phyloP scores from a whole-genome alignment of 2,888 invertebrate genomes.

The Drosophila pegasa region DNA sequence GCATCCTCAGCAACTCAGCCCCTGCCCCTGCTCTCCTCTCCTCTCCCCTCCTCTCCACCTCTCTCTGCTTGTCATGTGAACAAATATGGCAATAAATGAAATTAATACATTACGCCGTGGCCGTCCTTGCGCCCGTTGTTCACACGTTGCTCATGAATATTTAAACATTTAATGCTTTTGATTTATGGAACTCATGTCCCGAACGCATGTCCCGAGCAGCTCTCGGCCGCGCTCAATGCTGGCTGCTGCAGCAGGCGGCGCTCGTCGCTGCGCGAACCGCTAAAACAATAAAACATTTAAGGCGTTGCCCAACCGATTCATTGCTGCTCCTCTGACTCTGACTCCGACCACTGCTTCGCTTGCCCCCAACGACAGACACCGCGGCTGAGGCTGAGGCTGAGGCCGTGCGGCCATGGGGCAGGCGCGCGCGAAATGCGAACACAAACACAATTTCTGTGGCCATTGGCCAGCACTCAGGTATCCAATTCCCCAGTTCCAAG shows the following conservation, averaged over 20 bases:
- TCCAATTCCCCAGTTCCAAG: conserved; percentile 67
- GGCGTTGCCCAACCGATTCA: conserved; percentile 69
- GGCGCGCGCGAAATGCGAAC: conserved; percentile 53
- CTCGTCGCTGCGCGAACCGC: conserved; percentile 2
- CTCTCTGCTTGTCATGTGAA: conserved; percentile 56
- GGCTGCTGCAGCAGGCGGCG: conserved; percentile 37
- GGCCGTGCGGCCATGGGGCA: conserved; percentile 43
- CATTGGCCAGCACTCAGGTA: conserved; percentile 74
- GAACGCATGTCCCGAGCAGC: conserved; percentile 13
- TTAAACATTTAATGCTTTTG: conserved; percentile 66
- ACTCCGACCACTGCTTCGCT: neutral
- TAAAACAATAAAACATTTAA: conserved; percentile 70
- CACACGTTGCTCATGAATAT: conserved; percentile 77
- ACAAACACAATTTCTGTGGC: conserved; percentile 61
- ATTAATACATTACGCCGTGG: conserved; percentile 74
- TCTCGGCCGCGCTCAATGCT: neutral
- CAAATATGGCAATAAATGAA: conserved; percentile 81
- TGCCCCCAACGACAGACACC: conserved; percentile 11
- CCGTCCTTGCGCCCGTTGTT: conserved; percentile 45
- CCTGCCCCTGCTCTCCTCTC: neutral
- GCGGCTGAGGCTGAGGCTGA: too few species aligned
- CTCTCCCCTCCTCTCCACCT: conserved; percentile 5
- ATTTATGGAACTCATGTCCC: conserved; percentile 60
- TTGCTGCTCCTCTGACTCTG: conserved; percentile 20
- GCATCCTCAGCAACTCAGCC: neutral